A percentile compares a stretch with the other conserved stretches of the same genome.
These are phyloP conservation scores for Chromis chromis DNA, from an alignment of 2,797 vertebrate species.

Conservation along the genomic window DNA sequence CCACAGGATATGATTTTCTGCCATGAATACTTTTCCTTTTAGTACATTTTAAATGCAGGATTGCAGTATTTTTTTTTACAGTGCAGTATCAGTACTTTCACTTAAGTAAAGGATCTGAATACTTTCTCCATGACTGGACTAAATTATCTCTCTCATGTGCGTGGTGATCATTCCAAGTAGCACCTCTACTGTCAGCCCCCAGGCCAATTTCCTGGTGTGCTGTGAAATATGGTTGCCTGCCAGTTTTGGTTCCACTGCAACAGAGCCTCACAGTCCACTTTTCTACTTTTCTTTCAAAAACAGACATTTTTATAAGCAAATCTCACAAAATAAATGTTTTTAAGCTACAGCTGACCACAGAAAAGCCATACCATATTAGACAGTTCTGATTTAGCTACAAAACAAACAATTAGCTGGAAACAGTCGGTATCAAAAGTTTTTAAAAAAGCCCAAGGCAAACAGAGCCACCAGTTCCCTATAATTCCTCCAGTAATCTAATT, in stretches of 20 bases:
- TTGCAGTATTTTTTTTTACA: no score
- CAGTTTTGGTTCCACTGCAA: neutral
- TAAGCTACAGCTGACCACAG: constrained; percentile 19
- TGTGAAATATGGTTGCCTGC: constrained; percentile 1
- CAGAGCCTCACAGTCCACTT: neutral
- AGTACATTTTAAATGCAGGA: no score
- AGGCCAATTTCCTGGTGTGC: neutral
- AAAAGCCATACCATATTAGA: constrained; percentile 35
- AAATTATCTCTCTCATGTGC: constrained; percentile 14
- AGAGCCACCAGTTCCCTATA: constrained; percentile 60
- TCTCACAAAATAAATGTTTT: constrained; percentile 2
- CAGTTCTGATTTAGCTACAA: constrained; percentile 48
- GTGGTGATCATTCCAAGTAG: constrained; percentile 17
- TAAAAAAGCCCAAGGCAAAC: constrained; percentile 50
- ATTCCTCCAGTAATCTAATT: constrained; percentile 74
- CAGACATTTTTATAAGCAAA: constrained; percentile 22
- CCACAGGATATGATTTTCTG: no score
- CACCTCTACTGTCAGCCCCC: constrained; percentile 5
- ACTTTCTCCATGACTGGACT: no score
- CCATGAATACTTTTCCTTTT: no score
- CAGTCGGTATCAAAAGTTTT: constrained; percentile 52
- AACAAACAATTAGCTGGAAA: constrained; percentile 67
- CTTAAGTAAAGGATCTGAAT: no score
- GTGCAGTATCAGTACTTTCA: no score
- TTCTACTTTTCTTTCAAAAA: constrained; percentile 11